Conservation (phyloP, 1,140 invertebrate genomes). For the Vanessa tameamea region DNA sequence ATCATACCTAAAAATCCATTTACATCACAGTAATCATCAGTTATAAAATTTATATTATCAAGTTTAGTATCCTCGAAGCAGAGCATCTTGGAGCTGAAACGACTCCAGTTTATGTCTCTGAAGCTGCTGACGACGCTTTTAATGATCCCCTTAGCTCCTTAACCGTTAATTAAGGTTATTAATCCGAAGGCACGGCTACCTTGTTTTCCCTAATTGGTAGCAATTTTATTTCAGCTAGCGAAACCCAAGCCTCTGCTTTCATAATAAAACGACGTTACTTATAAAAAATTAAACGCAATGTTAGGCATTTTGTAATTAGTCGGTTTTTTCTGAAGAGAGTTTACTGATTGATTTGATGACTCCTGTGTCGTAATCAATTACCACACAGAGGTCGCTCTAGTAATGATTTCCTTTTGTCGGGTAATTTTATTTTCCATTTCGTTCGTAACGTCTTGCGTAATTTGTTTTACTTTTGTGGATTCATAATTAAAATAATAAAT, state of each 20-base stretch:
- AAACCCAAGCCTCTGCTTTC: constrained; percentile 56
- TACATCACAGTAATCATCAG: constrained; percentile 22
- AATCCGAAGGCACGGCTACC: constrained; percentile 72
- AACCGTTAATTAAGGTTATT: constrained; percentile 76
- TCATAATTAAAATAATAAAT: neutral
- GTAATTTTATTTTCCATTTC: constrained; percentile 17
- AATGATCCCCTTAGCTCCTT: constrained; percentile 56
- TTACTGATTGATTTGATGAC: constrained; percentile 17
- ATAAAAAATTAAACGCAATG: constrained; percentile 45
- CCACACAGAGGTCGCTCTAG: constrained; percentile 21
- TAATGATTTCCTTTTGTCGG: constrained; percentile 25
- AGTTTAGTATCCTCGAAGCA: constrained; percentile 24
- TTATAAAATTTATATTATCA: constrained; percentile 30
- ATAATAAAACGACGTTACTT: constrained; percentile 51
- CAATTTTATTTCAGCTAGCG: constrained; percentile 69
- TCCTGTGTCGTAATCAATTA: constrained; percentile 28
- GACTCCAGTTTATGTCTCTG: constrained; percentile 41
- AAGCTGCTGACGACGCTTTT: constrained; percentile 47
- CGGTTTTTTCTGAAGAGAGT: constrained; percentile 28
- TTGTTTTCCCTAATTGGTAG: constrained; percentile 76
- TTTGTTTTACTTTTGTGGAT: neutral
- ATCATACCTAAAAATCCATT: constrained; percentile 16
- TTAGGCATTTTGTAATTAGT: constrained; percentile 37
- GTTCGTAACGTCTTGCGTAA: neutral
- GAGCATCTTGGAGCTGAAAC: constrained; percentile 26